phyloP scores from a whole-genome alignment of 2,113 vertebrate genomes.

The Diadophis punctatus region DNA sequence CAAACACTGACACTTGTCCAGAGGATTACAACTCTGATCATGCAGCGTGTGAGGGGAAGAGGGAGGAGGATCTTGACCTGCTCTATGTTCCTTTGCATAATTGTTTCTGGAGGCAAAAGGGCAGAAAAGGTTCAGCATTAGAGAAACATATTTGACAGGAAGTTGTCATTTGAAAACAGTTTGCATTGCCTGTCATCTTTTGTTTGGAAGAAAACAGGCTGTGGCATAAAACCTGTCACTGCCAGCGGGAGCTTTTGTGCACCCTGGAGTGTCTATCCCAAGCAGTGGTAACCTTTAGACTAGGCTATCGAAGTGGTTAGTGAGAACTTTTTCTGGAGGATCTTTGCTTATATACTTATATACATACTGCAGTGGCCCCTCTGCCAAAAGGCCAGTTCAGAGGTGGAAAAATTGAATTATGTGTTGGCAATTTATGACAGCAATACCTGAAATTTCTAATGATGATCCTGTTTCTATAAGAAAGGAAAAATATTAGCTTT shows the following conservation, averaged over 20 bases:
- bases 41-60: slow-evolving; percentile 57
- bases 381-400: slow-evolving; percentile 10
- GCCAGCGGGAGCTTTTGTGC: slow-evolving; percentile 68
- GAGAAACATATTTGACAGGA: slow-evolving; percentile 57
- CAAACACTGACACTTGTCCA: slow-evolving; percentile 72
- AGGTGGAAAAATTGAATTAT: background rate
- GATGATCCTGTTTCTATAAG: background rate
- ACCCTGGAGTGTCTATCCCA: slow-evolving; percentile 66
- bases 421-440: background rate
- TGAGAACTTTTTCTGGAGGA: background rate
- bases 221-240: slow-evolving; percentile 64
- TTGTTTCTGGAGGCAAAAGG: slow-evolving; percentile 65
- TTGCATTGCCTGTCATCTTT: slow-evolving; percentile 67
- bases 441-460: background rate
- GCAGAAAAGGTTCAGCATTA: slow-evolving; percentile 57
- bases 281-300: slow-evolving; percentile 52
- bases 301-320: slow-evolving; percentile 39
- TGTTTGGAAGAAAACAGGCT: slow-evolving; percentile 64
- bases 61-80: slow-evolving; percentile 65
- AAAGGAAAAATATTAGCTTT: slow-evolving; percentile 21
- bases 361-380: background rate
- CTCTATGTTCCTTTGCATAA: slow-evolving; percentile 68
- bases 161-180: slow-evolving; percentile 69
- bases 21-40: slow-evolving; percentile 68
- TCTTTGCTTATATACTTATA: background rate